Percentiles rank a stretch among this genome's conserved stretches.
Evolutionary conservation across 1,140 invertebrate species (phyloP).

Genomic region (Leptopilina clavipes): DNA sequence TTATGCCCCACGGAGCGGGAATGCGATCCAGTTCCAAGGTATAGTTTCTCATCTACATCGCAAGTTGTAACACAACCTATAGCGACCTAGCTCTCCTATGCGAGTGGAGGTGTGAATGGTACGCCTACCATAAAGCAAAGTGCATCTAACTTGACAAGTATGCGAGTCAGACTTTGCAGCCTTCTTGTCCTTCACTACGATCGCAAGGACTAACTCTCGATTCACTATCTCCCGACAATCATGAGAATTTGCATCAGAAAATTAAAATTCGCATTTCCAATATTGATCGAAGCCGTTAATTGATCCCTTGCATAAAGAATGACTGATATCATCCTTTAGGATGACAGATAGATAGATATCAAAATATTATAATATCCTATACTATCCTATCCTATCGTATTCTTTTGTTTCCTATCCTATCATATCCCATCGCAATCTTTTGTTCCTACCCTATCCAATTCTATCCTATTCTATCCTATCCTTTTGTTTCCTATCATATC

Average conservation of each 20-base stretch:
- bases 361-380: too few relatives aligned
- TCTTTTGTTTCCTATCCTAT: too few relatives aligned
- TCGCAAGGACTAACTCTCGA: neutral
- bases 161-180: constrained; percentile 8
- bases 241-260: neutral
- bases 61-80: constrained; percentile 37
- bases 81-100: constrained; percentile 35
- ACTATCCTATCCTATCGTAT: too few relatives aligned
- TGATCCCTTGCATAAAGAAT: too few relatives aligned
- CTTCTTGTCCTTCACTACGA: constrained; percentile 10
- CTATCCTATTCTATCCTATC: too few relatives aligned
- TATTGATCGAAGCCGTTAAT: too few relatives aligned
- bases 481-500: too few relatives aligned
- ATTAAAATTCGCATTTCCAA: too few relatives aligned
- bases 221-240: neutral
- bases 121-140: constrained; percentile 62
- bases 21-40: constrained; percentile 66
- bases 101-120: constrained; percentile 64
- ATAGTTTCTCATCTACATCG: constrained; percentile 48
- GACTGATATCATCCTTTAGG: too few relatives aligned
- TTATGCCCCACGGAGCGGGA: constrained; percentile 57
- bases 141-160: constrained; percentile 52
- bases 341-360: too few relatives aligned
- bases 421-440: too few relatives aligned
- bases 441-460: too few relatives aligned